Evolutionary conservation across 2,888 invertebrate genomes (phyloP), one percentile per base, ranked within the genome.

Genomic region (Lamellibrachia columna): DNA sequence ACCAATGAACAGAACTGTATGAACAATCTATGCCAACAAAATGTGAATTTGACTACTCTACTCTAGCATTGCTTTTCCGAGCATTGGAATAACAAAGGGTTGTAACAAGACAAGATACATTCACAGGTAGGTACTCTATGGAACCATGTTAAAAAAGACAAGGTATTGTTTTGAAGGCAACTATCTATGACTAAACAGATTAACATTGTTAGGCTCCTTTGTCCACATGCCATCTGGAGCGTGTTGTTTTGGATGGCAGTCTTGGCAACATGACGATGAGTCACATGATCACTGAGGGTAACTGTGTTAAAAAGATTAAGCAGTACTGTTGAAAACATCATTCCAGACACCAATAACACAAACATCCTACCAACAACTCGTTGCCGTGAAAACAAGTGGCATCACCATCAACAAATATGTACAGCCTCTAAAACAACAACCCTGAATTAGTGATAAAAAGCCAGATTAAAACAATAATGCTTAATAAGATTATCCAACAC

Each of bases 381-480:
- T n/a, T 75, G 75, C 75, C 75, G 75, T 22, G n/a, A 75, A 75
- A 75, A 75, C 75, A 75, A 75, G 75, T 75, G 75, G 75, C 75
- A 22, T 75, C 75, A 75, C n/a, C 75, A 75, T 75, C 75, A 75
- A 75, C 75, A 75, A 75, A 75, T 75, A 75, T 75, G 75, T 75
- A 75, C 75, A 75, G 75, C 75, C 11, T 75, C 75, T 75, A 75
- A 75, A 75, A 75, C 75, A 75, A 75, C 75, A 75, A 75, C 75
- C 75, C 75, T 75, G 75, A 75, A 75, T 75, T 75, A 22, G 75
- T 75, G 75, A 11, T 75, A 75, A 75, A 75, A 75, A 75, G 75
- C n/a, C 22, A 75, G 75, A 75, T 75, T 75, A 75, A 75, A 75
- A 75, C 75, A 75, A 75, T 75, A 75, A 22, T 75, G 75, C 75